Evolutionary conservation across 2,113 vertebrate species (phyloP).

Genomic region (Steatornis caripensis): DNA sequence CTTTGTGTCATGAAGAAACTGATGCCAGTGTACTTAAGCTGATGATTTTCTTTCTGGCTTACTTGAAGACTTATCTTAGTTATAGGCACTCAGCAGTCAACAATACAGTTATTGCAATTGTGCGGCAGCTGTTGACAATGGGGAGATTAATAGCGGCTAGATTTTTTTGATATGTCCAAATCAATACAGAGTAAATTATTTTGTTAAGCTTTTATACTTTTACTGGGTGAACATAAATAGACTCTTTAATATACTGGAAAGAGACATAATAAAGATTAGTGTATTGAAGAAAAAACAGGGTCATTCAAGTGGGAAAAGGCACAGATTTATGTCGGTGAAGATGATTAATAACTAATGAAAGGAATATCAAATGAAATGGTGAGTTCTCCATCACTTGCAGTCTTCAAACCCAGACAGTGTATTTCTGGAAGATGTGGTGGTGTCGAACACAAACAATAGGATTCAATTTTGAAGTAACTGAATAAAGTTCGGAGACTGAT

Average conservation of each 20-base stretch:
- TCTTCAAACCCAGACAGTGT: background rate
- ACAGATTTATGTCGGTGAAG: background rate
- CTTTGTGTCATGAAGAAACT: background rate
- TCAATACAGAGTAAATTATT: background rate
- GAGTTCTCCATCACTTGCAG: background rate
- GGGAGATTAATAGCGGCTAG: background rate
- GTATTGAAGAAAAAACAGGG: background rate
- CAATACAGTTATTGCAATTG: background rate
- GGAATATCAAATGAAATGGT: background rate
- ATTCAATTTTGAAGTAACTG: background rate
- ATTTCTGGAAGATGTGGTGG: background rate
- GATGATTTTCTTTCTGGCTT: background rate
- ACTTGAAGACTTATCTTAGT: background rate
- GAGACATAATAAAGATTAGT: background rate
- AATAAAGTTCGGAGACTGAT: background rate
- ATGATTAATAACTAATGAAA: background rate
- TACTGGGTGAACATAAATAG: background rate
- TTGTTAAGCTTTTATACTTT: background rate
- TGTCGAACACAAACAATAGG: background rate
- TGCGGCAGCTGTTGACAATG: background rate
- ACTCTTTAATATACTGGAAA: background rate
- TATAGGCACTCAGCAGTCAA: background rate
- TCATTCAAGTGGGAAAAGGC: background rate
- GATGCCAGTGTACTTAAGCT: background rate
- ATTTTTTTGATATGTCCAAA: background rate